These are phyloP conservation scores for Nephila pilipes DNA, from an alignment of 1,140 invertebrate genomes.

Conservation along the genomic window DNA sequence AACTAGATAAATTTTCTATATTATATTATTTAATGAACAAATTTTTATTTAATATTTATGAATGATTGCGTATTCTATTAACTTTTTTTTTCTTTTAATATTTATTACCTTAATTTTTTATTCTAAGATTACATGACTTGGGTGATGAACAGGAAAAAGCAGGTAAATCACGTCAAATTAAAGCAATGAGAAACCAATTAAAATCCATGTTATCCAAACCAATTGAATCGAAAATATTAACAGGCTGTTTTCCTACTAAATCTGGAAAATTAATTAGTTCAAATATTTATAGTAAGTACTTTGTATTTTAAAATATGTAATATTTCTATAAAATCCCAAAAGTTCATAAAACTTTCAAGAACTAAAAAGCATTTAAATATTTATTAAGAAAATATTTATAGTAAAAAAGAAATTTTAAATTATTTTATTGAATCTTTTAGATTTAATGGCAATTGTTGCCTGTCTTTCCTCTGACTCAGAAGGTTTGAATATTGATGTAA, in stretches of 20 bases:
- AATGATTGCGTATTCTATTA: no score
- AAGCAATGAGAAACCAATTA: constrained; percentile 84
- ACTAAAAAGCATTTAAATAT: no score
- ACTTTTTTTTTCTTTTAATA: no score
- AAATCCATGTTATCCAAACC: constrained; percentile 84
- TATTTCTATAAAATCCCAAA: no score
- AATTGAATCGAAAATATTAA: constrained; percentile 86
- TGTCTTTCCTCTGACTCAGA: no score
- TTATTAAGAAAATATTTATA: no score
- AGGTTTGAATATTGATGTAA: no score
- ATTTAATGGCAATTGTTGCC: no score
- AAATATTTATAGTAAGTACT: constrained; percentile 36
- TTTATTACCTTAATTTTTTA: no score
- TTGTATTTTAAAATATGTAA: neutral
- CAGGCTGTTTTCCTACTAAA: constrained; percentile 84
- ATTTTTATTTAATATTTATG: neutral
- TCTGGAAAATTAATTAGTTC: constrained; percentile 47
- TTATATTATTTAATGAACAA: neutral
- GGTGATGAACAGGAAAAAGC: constrained; percentile 79
- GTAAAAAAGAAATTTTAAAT: no score
- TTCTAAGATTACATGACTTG: constrained; percentile 79
- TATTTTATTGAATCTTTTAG: no score
- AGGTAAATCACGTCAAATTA: constrained; percentile 80
- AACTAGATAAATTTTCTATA: neutral
- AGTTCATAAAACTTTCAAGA: no score